phyloP scores from a whole-genome alignment of 2,797 vertebrate species.

The Ciconia nigra region DNA sequence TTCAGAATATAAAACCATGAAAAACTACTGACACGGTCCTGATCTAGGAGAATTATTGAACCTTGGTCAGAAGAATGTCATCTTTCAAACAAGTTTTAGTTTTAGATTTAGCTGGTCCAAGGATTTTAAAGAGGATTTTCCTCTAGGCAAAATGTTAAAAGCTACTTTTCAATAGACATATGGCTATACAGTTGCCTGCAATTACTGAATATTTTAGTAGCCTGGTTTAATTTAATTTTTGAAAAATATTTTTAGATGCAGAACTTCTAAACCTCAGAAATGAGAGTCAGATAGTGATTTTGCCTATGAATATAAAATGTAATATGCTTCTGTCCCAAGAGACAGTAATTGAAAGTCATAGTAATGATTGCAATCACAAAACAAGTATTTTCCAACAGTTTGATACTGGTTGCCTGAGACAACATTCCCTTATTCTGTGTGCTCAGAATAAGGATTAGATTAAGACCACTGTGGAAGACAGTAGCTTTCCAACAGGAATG shows the following conservation, averaged over 20 bases:
- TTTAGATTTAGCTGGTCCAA: conserved; percentile 63
- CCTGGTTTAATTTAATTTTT: conserved; percentile 45
- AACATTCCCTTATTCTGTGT: background rate
- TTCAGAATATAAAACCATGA: background rate
- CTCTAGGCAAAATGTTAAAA: conserved; percentile 59
- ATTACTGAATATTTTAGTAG: conserved; percentile 58
- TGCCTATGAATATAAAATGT: background rate
- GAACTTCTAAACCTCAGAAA: conserved; percentile 5
- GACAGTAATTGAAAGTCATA: background rate
- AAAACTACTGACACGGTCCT: conserved; percentile 4
- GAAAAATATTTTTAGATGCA: conserved; percentile 34
- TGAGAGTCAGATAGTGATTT: background rate
- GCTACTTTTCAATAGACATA: conserved; percentile 36
- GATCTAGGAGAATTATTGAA: conserved; percentile 47
- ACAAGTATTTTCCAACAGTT: background rate
- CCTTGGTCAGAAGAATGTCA: conserved; percentile 21
- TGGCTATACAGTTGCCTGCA: conserved; percentile 24
- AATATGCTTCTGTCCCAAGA: background rate
- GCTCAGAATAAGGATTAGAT: background rate
- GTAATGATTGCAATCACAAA: background rate
- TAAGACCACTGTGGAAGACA: background rate
- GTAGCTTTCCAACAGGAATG: background rate
- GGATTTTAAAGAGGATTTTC: conserved; percentile 49
- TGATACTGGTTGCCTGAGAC: background rate
- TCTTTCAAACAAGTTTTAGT: conserved; percentile 59